Conservation (phyloP, 2,797 vertebrate species). For the Coranthus polyacanthus region DNA sequence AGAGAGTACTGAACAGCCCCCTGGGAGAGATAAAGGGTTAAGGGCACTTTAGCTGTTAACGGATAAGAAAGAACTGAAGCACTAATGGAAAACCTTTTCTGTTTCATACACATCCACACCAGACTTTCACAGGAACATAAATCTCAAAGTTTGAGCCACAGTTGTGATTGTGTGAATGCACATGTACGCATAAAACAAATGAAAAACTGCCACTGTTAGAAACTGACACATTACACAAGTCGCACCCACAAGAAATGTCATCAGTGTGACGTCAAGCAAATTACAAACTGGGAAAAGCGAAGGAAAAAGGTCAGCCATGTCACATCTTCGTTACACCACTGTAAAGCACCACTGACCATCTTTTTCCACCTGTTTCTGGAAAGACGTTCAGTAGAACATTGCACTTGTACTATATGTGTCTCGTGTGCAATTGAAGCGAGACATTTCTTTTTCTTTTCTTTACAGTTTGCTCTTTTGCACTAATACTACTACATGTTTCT, state of each 20-base stretch:
- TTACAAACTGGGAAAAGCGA: constrained; percentile 1
- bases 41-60: neutral
- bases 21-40: constrained; percentile 3
- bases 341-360: constrained; percentile 6
- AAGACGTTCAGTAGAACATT: neutral
- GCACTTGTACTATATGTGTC: neutral
- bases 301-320: constrained; percentile 22
- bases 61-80: constrained; percentile 13
- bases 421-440: too few species aligned
- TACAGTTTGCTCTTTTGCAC: too few species aligned
- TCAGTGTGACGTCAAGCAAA: constrained; percentile 4
- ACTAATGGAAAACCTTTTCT: constrained; percentile 8
- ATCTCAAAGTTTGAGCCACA: constrained; percentile 20
- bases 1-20: constrained; percentile 12
- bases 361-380: neutral
- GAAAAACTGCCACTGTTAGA: neutral
- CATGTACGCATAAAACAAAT: neutral
- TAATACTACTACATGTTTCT: too few species aligned
- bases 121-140: constrained; percentile 15
- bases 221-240: neutral
- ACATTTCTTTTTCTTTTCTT: too few species aligned
- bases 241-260: neutral
- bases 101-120: neutral
- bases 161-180: constrained; percentile 6
- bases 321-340: neutral